Conservation (phyloP, 2,888 invertebrate species). For the Erebia palarica region DNA sequence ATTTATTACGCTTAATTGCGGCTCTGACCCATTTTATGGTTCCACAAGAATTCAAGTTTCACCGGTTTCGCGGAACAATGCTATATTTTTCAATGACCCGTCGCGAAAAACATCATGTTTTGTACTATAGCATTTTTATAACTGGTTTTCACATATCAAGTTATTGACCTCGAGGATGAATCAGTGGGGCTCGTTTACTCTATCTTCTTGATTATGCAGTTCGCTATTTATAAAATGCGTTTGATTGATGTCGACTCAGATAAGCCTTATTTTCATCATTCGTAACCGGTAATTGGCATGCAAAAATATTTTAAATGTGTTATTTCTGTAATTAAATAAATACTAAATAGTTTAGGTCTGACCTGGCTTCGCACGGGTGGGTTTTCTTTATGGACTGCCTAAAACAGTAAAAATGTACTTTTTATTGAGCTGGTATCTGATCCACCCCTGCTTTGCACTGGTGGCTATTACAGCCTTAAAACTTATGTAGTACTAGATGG, state of each 20-base stretch:
- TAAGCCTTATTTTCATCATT: slow-evolving; percentile 11
- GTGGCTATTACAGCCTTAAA: too few relatives aligned
- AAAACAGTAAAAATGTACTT: too few relatives aligned
- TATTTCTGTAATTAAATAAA: not conserved
- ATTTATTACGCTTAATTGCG: slow-evolving; percentile 36
- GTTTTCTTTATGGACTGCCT: too few relatives aligned
- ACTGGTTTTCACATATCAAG: slow-evolving; percentile 61
- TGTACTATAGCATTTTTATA: slow-evolving; percentile 55
- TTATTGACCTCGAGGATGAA: slow-evolving; percentile 65
- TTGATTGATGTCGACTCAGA: slow-evolving; percentile 32
- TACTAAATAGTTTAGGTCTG: too few relatives aligned
- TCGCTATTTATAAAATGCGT: slow-evolving; percentile 28
- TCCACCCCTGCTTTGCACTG: too few relatives aligned
- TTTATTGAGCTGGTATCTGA: too few relatives aligned
- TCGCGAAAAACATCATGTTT: slow-evolving; percentile 49
- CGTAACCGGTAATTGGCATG: slow-evolving; percentile 16
- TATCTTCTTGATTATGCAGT: slow-evolving; percentile 32
- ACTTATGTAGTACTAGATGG: too few relatives aligned
- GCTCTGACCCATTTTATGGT: slow-evolving; percentile 45
- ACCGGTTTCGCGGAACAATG: slow-evolving; percentile 51
- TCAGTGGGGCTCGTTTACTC: slow-evolving; percentile 61
- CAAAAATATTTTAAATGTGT: slow-evolving; percentile 9
- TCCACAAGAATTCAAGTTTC: slow-evolving; percentile 25
- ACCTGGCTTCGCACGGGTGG: too few relatives aligned
- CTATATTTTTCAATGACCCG: slow-evolving; percentile 52